Evolutionary conservation across 2,888 invertebrate species (phyloP).

Genomic region (Leptarthrus brevirostris): DNA sequence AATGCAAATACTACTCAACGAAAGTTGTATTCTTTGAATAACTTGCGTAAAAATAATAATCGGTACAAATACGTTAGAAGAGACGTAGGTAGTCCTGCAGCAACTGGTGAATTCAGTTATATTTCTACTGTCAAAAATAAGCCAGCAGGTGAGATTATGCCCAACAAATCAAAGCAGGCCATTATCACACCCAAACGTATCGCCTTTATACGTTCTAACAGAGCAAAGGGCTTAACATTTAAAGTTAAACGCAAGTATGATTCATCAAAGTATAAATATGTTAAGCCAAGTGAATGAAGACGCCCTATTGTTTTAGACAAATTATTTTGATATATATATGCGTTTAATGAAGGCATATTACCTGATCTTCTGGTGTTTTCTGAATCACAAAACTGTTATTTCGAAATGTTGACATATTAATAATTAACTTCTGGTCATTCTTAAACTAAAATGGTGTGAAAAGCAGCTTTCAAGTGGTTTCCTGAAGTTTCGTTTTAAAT

Average conservation of each 20-base stretch:
- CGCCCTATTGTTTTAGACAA: too few relatives aligned
- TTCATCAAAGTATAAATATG: constrained; percentile 20
- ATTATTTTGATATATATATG: too few relatives aligned
- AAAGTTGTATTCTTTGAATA: constrained; percentile 43
- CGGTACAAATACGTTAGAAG: constrained; percentile 39
- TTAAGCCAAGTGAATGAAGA: constrained; percentile 23
- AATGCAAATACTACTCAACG: constrained; percentile 48
- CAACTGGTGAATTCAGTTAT: background rate
- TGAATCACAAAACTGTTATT: too few relatives aligned
- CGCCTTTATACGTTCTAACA: background rate
- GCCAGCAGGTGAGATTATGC: background rate
- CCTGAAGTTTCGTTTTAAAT: background rate
- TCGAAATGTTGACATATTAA: too few relatives aligned
- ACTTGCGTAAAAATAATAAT: constrained; percentile 8
- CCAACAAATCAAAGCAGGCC: background rate
- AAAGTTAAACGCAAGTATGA: constrained; percentile 20
- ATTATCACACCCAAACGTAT: constrained; percentile 8
- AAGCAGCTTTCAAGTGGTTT: background rate
- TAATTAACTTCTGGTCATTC: too few relatives aligned
- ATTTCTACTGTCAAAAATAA: constrained; percentile 1
- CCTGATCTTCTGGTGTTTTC: too few relatives aligned
- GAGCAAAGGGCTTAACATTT: background rate
- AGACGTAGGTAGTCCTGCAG: constrained; percentile 6
- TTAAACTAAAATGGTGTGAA: too few relatives aligned
- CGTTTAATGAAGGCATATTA: too few relatives aligned